Evolutionary conservation across 2,797 vertebrate genomes (phyloP), one percentile per base, ranked within the genome.

Genomic region (Octomys mimax): DNA sequence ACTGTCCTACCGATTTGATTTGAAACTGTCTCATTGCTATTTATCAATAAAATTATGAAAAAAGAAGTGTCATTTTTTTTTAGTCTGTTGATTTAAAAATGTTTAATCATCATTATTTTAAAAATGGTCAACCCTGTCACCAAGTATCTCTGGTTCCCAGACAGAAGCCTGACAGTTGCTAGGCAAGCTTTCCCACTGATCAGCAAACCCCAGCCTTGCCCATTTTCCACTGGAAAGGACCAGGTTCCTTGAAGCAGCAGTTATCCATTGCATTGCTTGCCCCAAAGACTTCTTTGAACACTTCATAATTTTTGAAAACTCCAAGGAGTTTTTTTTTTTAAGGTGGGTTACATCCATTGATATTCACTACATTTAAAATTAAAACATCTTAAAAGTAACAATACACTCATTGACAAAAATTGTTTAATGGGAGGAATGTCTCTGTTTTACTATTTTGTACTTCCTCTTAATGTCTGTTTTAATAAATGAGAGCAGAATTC

Each of bases 361-460:
- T 79, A 78, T 87, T 83, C 87, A 82, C 19, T 87, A 28, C 31
- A 33, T 88, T 87, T 52, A 75, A 93, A 89, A 95, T 92, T 59
- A 93, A 91, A 82, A 36, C 42, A 79, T 70, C 13, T 91, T 88
- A 7, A 91, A 94, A 94, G 73, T 70, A 85, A n/a, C 14, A 81
- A 68, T 84, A 24, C 81, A 83, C 21, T 21, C 24, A 77, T 64
- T 81, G 61, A 78, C 9, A 92, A 94, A 89, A 87, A 82, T 26
- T 88, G 61, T 87, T 92, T 80, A 73, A 22, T 84, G 49, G 88
- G 46, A 85, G 61, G 22, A 91, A 28, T 87, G 46, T 46, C 62
- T 73, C 39, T 71, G 28, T 94, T 91, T 96, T 88, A 80, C 33
- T 62, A 57, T 80, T 94, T 96, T 92, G n/a, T 66, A 75, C 92